A percentile compares a stretch with the other conserved stretches of the same genome.
Evolutionary conservation across 2,113 vertebrate species (phyloP).

Genomic region (Bagarius yarrelli): DNA sequence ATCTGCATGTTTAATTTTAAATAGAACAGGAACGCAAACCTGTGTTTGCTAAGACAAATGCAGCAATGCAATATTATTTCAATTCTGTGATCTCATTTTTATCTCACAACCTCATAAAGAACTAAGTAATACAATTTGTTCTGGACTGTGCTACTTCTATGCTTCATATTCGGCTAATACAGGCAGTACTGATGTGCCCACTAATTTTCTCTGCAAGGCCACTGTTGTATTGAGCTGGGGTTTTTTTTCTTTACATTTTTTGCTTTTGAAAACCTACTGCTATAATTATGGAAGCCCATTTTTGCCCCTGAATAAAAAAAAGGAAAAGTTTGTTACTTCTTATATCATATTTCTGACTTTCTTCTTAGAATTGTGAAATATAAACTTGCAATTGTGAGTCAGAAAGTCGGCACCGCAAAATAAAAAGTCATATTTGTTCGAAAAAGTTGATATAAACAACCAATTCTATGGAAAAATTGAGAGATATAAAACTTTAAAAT

Average conservation of each 20-base stretch:
- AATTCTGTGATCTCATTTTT: not conserved
- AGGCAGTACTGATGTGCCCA: not conserved
- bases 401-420: no score
- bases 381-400: no score
- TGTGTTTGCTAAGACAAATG: not conserved
- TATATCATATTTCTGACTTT: no score
- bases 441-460: no score
- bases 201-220: not conserved
- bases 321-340: no score
- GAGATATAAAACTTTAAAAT: no score
- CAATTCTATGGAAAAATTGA: no score
- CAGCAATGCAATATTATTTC: not conserved
- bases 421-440: no score
- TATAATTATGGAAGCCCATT: no score
- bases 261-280: not conserved
- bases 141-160: not conserved
- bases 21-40: not conserved
- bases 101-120: slow-evolving; percentile 2
- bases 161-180: slow-evolving; percentile 15
- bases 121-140: not conserved
- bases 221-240: not conserved
- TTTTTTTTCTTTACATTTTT: not conserved
- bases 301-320: no score
- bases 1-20: not conserved
- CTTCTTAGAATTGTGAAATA: no score